Percentiles rank a stretch among this genome's conserved stretches.
Conservation (phyloP, 2,113 vertebrate species). For the Erpornis zantholeuca region DNA sequence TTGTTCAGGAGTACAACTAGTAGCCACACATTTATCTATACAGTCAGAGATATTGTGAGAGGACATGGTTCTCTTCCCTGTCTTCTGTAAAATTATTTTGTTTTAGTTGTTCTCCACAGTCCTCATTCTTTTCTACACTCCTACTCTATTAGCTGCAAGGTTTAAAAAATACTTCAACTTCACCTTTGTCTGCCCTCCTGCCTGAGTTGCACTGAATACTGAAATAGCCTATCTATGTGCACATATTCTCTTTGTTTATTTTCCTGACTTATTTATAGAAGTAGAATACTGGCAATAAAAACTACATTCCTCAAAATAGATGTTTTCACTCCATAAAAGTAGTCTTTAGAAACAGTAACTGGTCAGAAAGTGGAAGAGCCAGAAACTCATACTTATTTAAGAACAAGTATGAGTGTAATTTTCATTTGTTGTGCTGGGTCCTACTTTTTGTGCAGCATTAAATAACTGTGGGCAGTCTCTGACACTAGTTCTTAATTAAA, state of each 20-base stretch:
- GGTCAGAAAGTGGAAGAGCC: background rate
- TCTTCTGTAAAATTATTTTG: background rate
- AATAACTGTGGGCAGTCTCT: background rate
- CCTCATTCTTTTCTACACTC: background rate
- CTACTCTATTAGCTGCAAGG: background rate
- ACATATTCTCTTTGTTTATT: background rate
- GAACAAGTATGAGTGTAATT: background rate
- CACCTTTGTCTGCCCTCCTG: background rate
- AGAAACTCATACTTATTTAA: background rate
- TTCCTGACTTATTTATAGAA: background rate
- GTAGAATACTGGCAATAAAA: background rate
- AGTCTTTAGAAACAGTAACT: background rate
- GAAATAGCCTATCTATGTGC: background rate
- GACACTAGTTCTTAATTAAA: background rate
- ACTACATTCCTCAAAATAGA: background rate
- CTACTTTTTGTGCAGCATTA: background rate
- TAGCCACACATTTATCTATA: background rate
- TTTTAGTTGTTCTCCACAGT: background rate
- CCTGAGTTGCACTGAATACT: background rate
- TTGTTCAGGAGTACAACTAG: background rate
- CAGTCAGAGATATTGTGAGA: background rate
- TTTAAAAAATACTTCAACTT: background rate
- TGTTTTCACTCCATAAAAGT: background rate
- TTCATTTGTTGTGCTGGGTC: background rate
- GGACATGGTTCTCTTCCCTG: background rate